Base-by-base conservation (phyloP, 2,113 vertebrate species). In the Bungarus multicinctus region DNA sequence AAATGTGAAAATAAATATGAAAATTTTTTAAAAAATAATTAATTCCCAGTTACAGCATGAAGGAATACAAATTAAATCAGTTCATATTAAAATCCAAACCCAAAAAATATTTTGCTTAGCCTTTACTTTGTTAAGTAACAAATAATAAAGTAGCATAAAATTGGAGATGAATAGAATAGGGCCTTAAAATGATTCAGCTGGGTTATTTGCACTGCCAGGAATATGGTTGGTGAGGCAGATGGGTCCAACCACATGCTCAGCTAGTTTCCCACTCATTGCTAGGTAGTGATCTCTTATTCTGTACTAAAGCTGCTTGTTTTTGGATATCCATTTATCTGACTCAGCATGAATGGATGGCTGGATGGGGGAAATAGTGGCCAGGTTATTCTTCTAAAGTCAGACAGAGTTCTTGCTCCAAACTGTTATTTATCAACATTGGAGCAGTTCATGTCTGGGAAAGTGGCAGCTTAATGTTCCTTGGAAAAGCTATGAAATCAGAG, bases 401-500 rank as follows among this genome's bases (percentile, higher is more conserved):
- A 74, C 86, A 53, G n/a, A 64, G 47, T 34, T 69, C 86, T 54
- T 92, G 57, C 87, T 89, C 39, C 52, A 92, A 92, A 64, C 87
- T 55, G 87, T 81, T 88, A 92, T 81, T 55, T 60, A 88, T 92
- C 86, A 88, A 88, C 86, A 53, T 50, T 45, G 23, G 58, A 81
- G 52, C 34, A 55, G 88, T 92, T 89, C 4, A 45, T 55, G 60
- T 89, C 91, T 81, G 54, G 90, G 81, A 87, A 86, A 47, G 53
- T 89, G 87, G 87, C 58, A 92, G 87, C 60, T 92, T 81, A 92
- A 92, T 92, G 91, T 54, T 81, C 34, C 87, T 47, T 55, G 25
- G 34, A 88, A 39, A 55, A 81, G 69, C 87, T 27, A 27, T 81
- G 87, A 89, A 92, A 89, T 81, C 60, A 74, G 39, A 69, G 43